Conservation (phyloP, 1,140 invertebrate genomes). For the Paraescarpia echinospica region DNA sequence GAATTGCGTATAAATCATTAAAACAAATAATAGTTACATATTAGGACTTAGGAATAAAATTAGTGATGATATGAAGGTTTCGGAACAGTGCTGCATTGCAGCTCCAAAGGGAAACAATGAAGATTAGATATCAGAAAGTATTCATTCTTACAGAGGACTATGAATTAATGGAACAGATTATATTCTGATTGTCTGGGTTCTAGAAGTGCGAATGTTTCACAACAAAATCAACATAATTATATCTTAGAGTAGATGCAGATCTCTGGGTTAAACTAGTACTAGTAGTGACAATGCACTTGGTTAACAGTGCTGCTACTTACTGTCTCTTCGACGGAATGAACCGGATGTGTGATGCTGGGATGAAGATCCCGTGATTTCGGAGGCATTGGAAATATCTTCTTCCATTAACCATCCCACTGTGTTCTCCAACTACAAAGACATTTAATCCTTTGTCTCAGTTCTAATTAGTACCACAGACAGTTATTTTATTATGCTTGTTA, state of each 20-base stretch:
- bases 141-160: too few relatives aligned
- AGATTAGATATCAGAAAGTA: too few relatives aligned
- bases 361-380: conserved; percentile 46
- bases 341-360: conserved; percentile 41
- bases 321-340: conserved; percentile 44
- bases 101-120: too few relatives aligned
- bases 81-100: too few relatives aligned
- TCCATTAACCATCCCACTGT: conserved; percentile 46
- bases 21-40: neutral
- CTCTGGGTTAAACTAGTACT: too few relatives aligned
- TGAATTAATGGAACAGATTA: too few relatives aligned
- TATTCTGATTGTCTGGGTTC: too few relatives aligned
- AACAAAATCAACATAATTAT: neutral
- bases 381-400: conserved; percentile 48
- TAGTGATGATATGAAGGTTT: too few relatives aligned
- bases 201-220: too few relatives aligned
- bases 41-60: too few relatives aligned
- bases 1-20: neutral
- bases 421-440: conserved; percentile 43
- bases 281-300: too few relatives aligned
- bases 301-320: conserved; percentile 30
- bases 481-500: neutral
- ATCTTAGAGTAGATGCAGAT: neutral
- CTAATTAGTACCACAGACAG: neutral
- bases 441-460: neutral